Percentiles rank a stretch among this genome's conserved stretches.
phyloP scores from a whole-genome alignment of 2,888 invertebrate genomes.

The Escarpia spicata region DNA sequence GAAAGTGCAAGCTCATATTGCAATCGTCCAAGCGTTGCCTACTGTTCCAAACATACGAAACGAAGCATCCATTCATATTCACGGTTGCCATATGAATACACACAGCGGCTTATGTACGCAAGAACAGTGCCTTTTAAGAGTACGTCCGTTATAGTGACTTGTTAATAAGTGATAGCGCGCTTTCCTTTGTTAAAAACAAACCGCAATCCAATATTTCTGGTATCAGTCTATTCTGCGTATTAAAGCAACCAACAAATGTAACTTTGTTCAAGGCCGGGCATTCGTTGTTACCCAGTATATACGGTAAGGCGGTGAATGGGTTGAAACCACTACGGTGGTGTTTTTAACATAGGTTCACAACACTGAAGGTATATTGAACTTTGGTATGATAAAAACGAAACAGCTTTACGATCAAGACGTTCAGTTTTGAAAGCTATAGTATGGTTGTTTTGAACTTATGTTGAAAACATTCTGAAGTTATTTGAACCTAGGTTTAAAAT shows the following conservation, averaged over 20 bases:
- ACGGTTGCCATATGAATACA: background rate
- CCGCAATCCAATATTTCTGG: background rate
- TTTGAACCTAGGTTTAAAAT: no score
- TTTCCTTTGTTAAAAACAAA: background rate
- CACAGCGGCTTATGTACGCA: background rate
- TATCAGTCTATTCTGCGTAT: background rate
- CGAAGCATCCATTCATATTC: background rate
- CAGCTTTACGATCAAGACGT: no score
- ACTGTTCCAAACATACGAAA: background rate
- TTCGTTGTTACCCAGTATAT: background rate
- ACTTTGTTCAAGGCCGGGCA: background rate
- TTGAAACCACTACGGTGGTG: no score
- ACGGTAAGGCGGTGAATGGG: no score
- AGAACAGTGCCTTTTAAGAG: background rate
- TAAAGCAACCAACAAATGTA: background rate
- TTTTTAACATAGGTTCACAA: no score
- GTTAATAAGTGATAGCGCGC: background rate
- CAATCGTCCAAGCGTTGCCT: background rate
- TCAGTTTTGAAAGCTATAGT: no score
- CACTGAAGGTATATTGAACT: no score
- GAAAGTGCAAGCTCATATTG: background rate
- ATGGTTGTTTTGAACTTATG: no score
- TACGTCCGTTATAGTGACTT: background rate
- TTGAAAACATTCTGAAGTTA: no score
- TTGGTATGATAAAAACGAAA: no score